Percentiles rank a stretch among this genome's conserved stretches.
Conservation (phyloP, 30 jellyfish, hydroid and myxozoan species). For the Hydractinia echinata region DNA sequence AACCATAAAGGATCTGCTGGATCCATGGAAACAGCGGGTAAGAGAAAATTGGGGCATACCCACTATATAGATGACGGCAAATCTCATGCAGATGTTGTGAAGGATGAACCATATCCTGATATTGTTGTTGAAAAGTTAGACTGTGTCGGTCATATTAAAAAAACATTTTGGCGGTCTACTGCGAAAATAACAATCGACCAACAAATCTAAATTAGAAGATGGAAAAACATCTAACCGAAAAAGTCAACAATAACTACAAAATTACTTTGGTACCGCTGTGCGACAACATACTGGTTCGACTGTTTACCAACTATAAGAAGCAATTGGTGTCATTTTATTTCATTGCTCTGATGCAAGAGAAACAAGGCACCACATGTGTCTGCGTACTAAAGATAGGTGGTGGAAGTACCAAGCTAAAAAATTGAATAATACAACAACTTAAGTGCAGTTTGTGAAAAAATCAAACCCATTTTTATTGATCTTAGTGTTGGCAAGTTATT, state of each 20-base stretch:
- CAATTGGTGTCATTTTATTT: too few species aligned
- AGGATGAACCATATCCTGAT: neutral
- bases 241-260: neutral
- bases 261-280: neutral
- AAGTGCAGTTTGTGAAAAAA: neutral
- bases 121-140: neutral
- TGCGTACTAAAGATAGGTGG: neutral
- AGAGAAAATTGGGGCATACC: too few species aligned
- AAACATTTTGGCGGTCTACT: neutral
- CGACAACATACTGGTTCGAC: neutral
- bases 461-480: constrained; percentile 14
- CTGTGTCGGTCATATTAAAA: too few species aligned
- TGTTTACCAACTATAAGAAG: neutral
- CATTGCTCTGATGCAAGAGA: neutral
- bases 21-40: too few species aligned
- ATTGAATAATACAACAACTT: constrained; percentile 2
- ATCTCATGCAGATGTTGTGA: neutral
- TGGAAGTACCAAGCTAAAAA: constrained; percentile 4
- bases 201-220: neutral
- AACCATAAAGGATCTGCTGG: too few species aligned
- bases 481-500: constrained; percentile 9
- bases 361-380: constrained; percentile 1
- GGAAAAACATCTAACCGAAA: constrained; percentile 3
- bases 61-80: too few species aligned
- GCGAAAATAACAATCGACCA: neutral